Evolutionary conservation across 2,888 invertebrate genomes (phyloP).

Genomic region (Peribatodes rhomboidaria): DNA sequence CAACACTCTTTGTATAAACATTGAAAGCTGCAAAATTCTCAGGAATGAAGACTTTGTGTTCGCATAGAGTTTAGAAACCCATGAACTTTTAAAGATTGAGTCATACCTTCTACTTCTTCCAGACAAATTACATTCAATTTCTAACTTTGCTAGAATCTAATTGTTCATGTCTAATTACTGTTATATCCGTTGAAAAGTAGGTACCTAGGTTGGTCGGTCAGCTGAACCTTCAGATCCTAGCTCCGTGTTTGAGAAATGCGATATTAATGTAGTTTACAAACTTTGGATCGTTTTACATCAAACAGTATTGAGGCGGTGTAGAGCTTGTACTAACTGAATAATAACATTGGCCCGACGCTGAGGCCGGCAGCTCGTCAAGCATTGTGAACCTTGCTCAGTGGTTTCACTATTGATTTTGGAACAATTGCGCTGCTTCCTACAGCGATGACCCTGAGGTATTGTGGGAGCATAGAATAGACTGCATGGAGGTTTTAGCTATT

Average conservation of each 20-base stretch:
- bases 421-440: constrained; percentile 56
- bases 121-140: background rate
- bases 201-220: constrained; percentile 9
- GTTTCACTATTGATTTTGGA: constrained; percentile 64
- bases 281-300: constrained; percentile 44
- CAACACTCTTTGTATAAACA: constrained; percentile 3
- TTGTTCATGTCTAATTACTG: constrained; percentile 25
- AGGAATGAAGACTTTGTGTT: background rate
- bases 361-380: constrained; percentile 39
- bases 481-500: constrained; percentile 48
- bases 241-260: constrained; percentile 37
- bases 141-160: constrained; percentile 22
- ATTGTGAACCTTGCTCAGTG: constrained; percentile 55
- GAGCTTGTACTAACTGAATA: constrained; percentile 53
- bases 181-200: background rate
- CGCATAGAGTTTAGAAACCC: background rate
- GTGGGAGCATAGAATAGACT: constrained; percentile 51
- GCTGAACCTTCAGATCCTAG: constrained; percentile 17
- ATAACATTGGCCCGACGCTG: constrained; percentile 55
- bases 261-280: constrained; percentile 44
- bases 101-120: constrained; percentile 5
- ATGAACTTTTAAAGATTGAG: constrained; percentile 5
- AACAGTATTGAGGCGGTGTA: constrained; percentile 40
- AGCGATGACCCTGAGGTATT: constrained; percentile 58
- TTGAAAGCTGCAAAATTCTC: constrained; percentile 1